Evolutionary conservation across 2,113 vertebrate genomes (phyloP).

Genomic region (Petrocephalus zakoni): DNA sequence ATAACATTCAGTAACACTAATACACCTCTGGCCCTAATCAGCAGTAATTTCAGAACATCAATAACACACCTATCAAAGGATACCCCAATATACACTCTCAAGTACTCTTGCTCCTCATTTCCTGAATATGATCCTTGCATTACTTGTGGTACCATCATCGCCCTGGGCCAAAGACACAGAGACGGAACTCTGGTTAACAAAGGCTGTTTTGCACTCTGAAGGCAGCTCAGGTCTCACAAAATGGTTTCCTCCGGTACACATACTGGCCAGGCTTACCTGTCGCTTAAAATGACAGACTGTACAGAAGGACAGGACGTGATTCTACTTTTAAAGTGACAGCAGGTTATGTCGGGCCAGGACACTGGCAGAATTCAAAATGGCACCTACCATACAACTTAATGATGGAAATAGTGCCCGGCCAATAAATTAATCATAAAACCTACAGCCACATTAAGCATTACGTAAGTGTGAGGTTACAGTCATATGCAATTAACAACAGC

Average conservation of each 20-base stretch:
- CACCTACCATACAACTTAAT: slow-evolving; percentile 6
- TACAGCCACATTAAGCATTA: background rate
- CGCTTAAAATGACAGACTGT: slow-evolving; percentile 5
- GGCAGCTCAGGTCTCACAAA: background rate
- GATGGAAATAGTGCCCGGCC: background rate
- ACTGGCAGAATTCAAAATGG: background rate
- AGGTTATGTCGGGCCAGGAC: background rate
- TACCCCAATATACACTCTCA: background rate
- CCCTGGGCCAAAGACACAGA: background rate
- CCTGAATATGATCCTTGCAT: background rate
- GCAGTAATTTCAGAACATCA: background rate
- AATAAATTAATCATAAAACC: background rate
- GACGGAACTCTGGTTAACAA: background rate
- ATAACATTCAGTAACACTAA: background rate
- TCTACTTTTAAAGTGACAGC: background rate
- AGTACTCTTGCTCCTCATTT: background rate
- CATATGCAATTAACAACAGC: background rate
- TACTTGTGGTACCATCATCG: background rate
- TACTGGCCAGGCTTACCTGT: background rate
- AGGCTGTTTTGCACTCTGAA: background rate
- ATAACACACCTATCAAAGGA: background rate
- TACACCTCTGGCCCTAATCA: background rate
- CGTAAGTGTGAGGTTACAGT: background rate
- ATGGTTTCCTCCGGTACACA: background rate
- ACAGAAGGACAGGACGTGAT: background rate